phyloP scores from a whole-genome alignment of 92 coral and sea anemone genomes.

The Epizoanthus ramosus region DNA sequence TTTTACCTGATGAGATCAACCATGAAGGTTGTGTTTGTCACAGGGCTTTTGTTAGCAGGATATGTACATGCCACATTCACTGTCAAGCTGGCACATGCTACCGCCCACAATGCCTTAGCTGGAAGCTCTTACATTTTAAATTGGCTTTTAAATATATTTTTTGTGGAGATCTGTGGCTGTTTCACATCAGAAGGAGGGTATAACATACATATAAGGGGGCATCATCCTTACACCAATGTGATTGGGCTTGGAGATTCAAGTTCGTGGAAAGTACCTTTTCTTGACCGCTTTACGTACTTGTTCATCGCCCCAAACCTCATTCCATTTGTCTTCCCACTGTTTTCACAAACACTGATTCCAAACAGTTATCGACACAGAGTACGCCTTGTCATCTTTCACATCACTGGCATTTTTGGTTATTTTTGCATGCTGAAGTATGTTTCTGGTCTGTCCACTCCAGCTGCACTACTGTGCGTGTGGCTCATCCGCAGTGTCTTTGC shows the following conservation, averaged over 20 bases:
- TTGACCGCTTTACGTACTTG: constrained; percentile 68
- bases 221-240: constrained; percentile 85
- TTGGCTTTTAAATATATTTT: constrained; percentile 50
- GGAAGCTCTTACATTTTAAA: constrained; percentile 73
- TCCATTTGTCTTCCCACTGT: constrained; percentile 55
- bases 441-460: constrained; percentile 67
- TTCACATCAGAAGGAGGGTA: constrained; percentile 60
- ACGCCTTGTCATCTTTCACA: constrained; percentile 41
- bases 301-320: constrained; percentile 78
- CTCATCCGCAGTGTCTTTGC: constrained; percentile 63
- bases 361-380: constrained; percentile 44
- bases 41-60: constrained; percentile 61
- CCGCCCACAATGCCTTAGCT: constrained; percentile 65
- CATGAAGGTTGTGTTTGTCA: constrained; percentile 49
- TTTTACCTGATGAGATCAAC: constrained; percentile 56
- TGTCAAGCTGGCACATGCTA: constrained; percentile 70
- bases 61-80: constrained; percentile 62
- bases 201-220: constrained; percentile 71
- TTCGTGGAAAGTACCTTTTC: constrained; percentile 72
- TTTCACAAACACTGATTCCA: constrained; percentile 57
- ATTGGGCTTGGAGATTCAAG: constrained; percentile 88
- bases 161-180: constrained; percentile 82
- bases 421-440: constrained; percentile 52
- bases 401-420: constrained; percentile 41
- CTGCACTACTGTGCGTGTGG: constrained; percentile 67